These are phyloP conservation scores for Thamnaconus septentrionalis DNA, from an alignment of 2,113 vertebrate species.

Conservation along the genomic window DNA sequence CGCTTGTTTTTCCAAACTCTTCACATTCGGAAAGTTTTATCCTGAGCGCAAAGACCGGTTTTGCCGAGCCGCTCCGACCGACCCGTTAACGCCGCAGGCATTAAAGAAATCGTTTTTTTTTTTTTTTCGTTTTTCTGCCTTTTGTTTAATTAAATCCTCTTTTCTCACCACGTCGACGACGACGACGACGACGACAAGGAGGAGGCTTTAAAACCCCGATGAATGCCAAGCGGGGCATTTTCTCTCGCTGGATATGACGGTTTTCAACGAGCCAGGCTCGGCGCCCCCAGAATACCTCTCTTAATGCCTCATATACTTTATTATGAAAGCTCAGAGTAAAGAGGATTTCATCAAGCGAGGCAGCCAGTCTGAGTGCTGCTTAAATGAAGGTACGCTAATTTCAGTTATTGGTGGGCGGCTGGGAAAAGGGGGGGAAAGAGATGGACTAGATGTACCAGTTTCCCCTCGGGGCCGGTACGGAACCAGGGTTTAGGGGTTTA, in stretches of 20 bases:
- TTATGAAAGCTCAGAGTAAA: conserved; percentile 17
- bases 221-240: conserved; percentile 26
- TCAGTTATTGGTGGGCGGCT: no score
- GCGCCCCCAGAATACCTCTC: conserved; percentile 22
- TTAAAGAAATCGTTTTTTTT: conserved; percentile 11
- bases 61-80: conserved; percentile 29
- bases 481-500: no score
- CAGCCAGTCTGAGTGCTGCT: conserved; percentile 18
- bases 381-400: no score
- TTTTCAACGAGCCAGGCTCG: conserved; percentile 13
- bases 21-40: no score
- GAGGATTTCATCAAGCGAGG: conserved; percentile 40
- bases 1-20: no score
- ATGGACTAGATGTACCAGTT: no score
- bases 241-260: conserved; percentile 20
- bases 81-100: conserved; percentile 35
- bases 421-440: no score
- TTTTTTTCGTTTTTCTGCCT: background rate
- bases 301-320: conserved; percentile 19
- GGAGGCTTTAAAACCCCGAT: conserved; percentile 29
- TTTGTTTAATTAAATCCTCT: conserved; percentile 45
- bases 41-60: no score
- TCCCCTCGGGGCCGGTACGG: no score
- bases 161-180: conserved; percentile 9
- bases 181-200: background rate